phyloP scores from a whole-genome alignment of 2,113 vertebrate genomes.

The Numida meleagris region DNA sequence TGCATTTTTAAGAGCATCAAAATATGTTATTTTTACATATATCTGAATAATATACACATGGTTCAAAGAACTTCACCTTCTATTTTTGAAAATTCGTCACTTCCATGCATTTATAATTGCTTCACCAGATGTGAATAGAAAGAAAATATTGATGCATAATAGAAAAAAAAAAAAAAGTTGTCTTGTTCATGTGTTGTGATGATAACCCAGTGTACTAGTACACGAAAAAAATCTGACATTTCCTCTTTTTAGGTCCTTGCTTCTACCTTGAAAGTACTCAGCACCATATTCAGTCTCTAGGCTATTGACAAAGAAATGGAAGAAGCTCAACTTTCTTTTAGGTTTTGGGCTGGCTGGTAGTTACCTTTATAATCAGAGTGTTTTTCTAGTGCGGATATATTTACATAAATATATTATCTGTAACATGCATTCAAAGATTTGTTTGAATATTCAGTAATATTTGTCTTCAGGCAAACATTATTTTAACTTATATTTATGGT shows the following conservation, averaged over 20 bases:
- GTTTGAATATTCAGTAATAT: conserved; percentile 53
- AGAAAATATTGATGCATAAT: neutral
- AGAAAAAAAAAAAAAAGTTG: neutral
- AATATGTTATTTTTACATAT: neutral
- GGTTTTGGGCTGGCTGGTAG: conserved; percentile 15
- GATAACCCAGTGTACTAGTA: neutral
- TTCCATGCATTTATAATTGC: neutral
- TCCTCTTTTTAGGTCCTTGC: neutral
- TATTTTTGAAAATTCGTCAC: neutral
- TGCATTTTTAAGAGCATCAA: neutral
- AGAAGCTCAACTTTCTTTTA: neutral
- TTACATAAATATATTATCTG: conserved; percentile 47
- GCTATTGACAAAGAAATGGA: conserved; percentile 5
- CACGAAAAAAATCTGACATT: neutral
- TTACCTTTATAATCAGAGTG: conserved; percentile 31
- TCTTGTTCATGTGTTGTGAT: neutral
- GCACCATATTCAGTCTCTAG: neutral
- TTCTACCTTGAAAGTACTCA: neutral
- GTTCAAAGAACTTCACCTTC: neutral
- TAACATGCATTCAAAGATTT: conserved; percentile 6
- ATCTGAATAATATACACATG: neutral
- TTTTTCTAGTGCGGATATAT: conserved; percentile 16
- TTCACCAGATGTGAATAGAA: neutral
- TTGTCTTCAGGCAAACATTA: conserved; percentile 33
- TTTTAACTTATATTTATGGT: conserved; percentile 56